Percentiles rank a stretch among this genome's conserved stretches.
These are phyloP conservation scores for Amphiprion ocellaris DNA, from an alignment of 2,113 vertebrate species.

Conservation along the genomic window DNA sequence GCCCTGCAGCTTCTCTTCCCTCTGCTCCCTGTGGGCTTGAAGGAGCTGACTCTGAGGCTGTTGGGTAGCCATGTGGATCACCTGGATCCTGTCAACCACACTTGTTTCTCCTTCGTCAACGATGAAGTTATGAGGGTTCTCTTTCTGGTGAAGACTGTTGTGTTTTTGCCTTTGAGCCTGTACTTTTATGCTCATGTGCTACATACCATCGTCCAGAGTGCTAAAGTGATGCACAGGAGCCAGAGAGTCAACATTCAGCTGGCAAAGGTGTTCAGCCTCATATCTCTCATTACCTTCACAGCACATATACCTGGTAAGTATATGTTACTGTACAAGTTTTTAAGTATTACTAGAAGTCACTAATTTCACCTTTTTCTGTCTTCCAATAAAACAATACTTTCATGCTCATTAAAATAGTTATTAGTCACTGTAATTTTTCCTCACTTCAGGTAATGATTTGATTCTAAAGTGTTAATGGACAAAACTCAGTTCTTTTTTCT, in stretches of 20 bases:
- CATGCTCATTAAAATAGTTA: neutral
- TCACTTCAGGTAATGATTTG: no score
- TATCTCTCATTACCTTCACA: constrained; percentile 69
- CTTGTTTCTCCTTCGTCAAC: constrained; percentile 77
- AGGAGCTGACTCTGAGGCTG: constrained; percentile 58
- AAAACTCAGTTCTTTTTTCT: no score
- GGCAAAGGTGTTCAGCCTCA: constrained; percentile 72
- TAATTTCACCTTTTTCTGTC: neutral
- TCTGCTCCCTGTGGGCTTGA: constrained; percentile 57
- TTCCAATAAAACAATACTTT: neutral
- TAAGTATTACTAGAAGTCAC: neutral
- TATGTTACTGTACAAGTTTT: neutral
- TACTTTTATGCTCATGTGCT: constrained; percentile 72
- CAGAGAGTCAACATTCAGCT: constrained; percentile 66
- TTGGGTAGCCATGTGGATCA: constrained; percentile 42
- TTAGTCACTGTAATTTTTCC: no score
- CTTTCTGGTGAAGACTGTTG: constrained; percentile 49
- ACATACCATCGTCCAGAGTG: constrained; percentile 54
- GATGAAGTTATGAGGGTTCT: constrained; percentile 54
- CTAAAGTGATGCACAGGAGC: constrained; percentile 62
- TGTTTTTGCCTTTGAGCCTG: constrained; percentile 66
- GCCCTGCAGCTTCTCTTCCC: constrained; percentile 65
- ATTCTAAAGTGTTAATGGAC: no score
- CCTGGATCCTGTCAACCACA: constrained; percentile 62
- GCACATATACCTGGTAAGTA: constrained; percentile 75